Conservation (phyloP, 2,113 vertebrate species). For the Rhombomys opimus region DNA sequence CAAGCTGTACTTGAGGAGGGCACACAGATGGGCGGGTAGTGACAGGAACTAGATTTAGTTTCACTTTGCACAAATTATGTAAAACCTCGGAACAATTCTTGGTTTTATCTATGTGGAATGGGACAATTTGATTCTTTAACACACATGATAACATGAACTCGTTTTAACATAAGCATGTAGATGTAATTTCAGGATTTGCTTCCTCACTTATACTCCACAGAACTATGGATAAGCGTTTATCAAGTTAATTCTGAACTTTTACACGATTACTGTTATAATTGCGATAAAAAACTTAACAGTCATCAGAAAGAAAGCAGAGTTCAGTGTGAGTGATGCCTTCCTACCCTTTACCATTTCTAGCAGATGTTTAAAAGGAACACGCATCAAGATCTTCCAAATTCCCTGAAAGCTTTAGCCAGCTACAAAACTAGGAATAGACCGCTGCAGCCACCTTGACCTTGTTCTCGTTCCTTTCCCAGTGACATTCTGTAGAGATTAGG, state of each 20-base stretch:
- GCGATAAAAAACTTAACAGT: slow-evolving; percentile 26
- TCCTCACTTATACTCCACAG: slow-evolving; percentile 12
- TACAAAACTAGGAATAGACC: background rate
- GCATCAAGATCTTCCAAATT: background rate
- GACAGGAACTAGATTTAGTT: background rate
- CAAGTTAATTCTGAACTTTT: background rate
- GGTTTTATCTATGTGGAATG: background rate
- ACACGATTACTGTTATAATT: background rate
- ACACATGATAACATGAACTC: slow-evolving; percentile 18
- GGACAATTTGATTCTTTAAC: background rate
- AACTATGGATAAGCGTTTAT: background rate
- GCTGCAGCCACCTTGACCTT: slow-evolving; percentile 8
- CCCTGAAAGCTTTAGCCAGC: slow-evolving; percentile 16
- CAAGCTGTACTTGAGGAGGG: background rate
- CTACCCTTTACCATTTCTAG: background rate
- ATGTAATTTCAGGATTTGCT: background rate
- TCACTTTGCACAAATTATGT: slow-evolving; percentile 30
- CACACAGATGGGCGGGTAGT: background rate
- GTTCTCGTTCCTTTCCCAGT: background rate
- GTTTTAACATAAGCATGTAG: background rate
- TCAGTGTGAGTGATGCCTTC: background rate
- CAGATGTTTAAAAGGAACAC: background rate
- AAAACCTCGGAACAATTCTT: slow-evolving; percentile 17
- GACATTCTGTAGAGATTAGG: background rate
- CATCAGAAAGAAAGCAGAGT: background rate